Evolutionary conservation across 2,797 vertebrate species (phyloP).

Genomic region (Tamandua tetradactyla): DNA sequence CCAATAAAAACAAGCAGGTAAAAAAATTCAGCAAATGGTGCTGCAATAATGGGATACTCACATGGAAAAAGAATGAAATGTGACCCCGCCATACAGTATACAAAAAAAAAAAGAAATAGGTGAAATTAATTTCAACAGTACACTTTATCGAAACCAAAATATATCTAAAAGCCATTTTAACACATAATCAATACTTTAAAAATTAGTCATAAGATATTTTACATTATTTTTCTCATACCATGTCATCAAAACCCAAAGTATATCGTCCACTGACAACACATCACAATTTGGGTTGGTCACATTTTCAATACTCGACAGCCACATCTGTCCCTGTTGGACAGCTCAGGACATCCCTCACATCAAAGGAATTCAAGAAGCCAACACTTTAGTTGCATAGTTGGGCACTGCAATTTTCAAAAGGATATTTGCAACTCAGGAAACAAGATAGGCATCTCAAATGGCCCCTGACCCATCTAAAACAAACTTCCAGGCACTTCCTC

Average conservation of each 20-base stretch:
- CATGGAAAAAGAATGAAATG: no score
- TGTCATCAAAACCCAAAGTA: not conserved
- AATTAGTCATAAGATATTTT: not conserved
- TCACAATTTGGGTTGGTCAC: not conserved
- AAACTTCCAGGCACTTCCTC: not conserved
- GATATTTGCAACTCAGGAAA: not conserved
- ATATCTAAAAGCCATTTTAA: not conserved
- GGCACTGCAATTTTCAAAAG: not conserved
- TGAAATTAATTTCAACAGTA: not conserved
- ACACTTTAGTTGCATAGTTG: not conserved
- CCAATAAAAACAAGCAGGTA: no score
- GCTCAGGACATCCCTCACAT: not conserved
- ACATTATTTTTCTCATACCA: not conserved
- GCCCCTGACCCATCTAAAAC: not conserved
- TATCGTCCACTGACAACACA: not conserved
- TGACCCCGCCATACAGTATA: no score
- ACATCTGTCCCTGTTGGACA: not conserved
- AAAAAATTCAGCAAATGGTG: no score
- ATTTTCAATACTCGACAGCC: not conserved
- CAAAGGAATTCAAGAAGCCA: not conserved
- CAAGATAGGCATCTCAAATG: not conserved
- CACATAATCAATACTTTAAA: not conserved
- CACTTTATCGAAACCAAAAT: not conserved
- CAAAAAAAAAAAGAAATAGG: no score
- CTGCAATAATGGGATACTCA: no score